Base-by-base conservation (phyloP, 92 coral and sea anemone genomes). In the Siderastrea siderea region DNA sequence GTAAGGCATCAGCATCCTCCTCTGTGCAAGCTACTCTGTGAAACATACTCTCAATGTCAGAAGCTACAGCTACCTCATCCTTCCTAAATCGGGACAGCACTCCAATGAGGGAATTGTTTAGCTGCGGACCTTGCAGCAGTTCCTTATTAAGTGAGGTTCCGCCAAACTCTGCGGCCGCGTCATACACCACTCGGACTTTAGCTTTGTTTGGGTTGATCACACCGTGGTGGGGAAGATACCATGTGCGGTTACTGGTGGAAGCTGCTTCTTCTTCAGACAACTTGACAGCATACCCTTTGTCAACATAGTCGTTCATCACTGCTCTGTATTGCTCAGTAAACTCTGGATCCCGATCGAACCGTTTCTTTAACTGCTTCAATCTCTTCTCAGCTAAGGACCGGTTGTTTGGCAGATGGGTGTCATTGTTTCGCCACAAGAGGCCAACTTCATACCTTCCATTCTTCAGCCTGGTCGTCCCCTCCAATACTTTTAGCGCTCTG, bases 11-110 rank as follows among this genome's bases (percentile, higher is more conserved):
- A 2, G 87, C 75, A 60, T 86, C 94, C 48, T 7, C 81, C 53
- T 80, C 87, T 45, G 51, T 15, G 16, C 91, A 91, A 68, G 50
- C 81, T 15, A 91, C 94, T 59, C 85, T 87, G 94, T 91, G 90
- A 49, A 87, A 86, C 94, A 91, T 86, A 46, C 84, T 86, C 51
- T 91, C 85, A 49, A 91, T 72, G 46, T 91, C 94, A 14, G 88
- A 81, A 19, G 87, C 86, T 17, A 91, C 87, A 53, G 94, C 91
- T 48, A 87, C 84, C 12, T 72, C 71, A 26, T 91, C 91, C 62
- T 87, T 82, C 51, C 89, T 82, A 63, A 91, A 91, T 51, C 91
- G 66, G 78, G 76, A 71, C 84, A 91, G 57, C 19, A 86, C 91
- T 17, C 94, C 88, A 55, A 86, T 59, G 77, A 86, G 88, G 10